A percentile compares a stretch with the other conserved stretches of the same genome.
phyloP scores from a whole-genome alignment of 2,113 vertebrate species.

The Periophthalmodon schlosseri region DNA sequence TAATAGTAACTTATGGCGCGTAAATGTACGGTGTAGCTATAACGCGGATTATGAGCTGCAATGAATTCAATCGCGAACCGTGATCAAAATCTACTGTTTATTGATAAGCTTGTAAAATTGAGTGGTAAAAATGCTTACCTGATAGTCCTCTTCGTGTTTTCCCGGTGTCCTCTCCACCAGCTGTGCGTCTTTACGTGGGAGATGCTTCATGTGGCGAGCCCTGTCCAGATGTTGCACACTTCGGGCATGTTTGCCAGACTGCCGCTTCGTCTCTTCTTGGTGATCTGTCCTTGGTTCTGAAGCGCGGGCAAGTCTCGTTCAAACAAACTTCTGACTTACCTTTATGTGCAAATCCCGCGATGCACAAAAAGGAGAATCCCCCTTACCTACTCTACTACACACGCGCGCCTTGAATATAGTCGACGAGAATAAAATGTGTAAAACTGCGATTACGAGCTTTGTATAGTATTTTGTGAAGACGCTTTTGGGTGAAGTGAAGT shows the following conservation, averaged over 20 bases:
- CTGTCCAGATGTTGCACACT: conserved; percentile 61
- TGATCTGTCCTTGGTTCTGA: conserved; percentile 79
- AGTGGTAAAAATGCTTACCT: conserved; percentile 33
- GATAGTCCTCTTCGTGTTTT: conserved; percentile 5
- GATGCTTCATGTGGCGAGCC: conserved; percentile 39
- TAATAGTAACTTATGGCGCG: neutral
- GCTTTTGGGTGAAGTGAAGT: conserved; percentile 28
- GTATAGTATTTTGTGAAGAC: neutral
- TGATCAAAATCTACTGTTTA: neutral
- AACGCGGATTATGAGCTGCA: neutral
- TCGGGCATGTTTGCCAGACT: conserved; percentile 48
- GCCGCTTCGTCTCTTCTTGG: neutral
- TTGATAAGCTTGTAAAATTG: neutral
- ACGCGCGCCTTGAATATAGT: neutral
- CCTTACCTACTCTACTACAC: neutral
- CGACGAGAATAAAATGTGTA: neutral
- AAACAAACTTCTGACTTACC: conserved; percentile 45
- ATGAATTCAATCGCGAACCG: neutral
- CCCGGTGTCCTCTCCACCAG: neutral
- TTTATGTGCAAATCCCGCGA: neutral
- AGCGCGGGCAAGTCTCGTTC: conserved; percentile 35
- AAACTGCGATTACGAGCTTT: neutral
- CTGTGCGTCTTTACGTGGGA: conserved; percentile 14
- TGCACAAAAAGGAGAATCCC: neutral
- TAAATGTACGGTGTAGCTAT: neutral